Percentiles rank a stretch among this genome's conserved stretches.
Conservation (phyloP, 2,797 vertebrate genomes). For the Pogoniulus pusillus region DNA sequence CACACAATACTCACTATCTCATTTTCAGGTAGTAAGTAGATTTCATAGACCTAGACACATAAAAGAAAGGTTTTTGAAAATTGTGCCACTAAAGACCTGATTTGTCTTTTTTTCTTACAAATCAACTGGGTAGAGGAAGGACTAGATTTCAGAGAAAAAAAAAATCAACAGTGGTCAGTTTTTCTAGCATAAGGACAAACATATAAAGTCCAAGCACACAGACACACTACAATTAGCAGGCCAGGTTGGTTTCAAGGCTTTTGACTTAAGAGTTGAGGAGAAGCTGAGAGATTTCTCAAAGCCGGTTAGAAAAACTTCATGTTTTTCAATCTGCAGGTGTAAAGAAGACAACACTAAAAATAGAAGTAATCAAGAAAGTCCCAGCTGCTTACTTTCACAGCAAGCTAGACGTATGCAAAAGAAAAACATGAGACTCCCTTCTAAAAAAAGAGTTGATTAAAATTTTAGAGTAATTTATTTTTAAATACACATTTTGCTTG, state of each 20-base stretch:
- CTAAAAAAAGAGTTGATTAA: constrained; percentile 64
- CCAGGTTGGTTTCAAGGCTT: neutral
- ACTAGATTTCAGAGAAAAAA: neutral
- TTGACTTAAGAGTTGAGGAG: neutral
- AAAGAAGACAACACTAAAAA: constrained; percentile 40
- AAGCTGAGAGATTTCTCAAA: neutral
- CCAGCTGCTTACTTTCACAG: constrained; percentile 56
- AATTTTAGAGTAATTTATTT: constrained; percentile 64
- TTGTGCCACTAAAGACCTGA: neutral
- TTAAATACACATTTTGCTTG: constrained; percentile 56
- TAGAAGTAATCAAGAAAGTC: constrained; percentile 53
- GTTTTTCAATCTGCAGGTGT: constrained; percentile 41
- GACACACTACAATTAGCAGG: neutral
- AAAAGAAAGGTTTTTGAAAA: neutral
- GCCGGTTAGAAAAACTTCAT: neutral
- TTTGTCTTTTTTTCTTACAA: neutral
- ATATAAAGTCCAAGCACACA: neutral
- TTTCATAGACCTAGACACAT: neutral
- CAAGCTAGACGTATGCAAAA: constrained; percentile 43
- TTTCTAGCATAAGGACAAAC: neutral
- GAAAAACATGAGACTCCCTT: constrained; percentile 52
- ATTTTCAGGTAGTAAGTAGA: neutral
- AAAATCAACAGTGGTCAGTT: neutral
- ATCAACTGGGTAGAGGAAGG: neutral
- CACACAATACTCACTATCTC: neutral